Evolutionary conservation across 1,140 invertebrate species (phyloP).

Genomic region (Mizuhopecten yessoensis): DNA sequence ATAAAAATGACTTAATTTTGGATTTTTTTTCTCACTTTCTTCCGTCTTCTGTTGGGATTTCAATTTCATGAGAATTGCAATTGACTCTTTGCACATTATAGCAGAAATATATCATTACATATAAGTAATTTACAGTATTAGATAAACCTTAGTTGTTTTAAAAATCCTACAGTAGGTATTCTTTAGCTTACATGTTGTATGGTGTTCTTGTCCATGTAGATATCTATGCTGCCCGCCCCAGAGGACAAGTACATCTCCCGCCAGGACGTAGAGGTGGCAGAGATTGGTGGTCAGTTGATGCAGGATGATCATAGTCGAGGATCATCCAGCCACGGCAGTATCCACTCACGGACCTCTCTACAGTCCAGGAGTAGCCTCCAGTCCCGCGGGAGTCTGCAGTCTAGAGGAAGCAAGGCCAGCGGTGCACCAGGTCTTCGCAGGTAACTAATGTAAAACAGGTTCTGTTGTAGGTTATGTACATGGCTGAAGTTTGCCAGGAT

Average conservation of each 20-base stretch:
- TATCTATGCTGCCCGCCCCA: slow-evolving; percentile 63
- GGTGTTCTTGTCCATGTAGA: slow-evolving; percentile 49
- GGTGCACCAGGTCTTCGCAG: not conserved
- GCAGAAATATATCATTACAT: no score
- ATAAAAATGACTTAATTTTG: no score
- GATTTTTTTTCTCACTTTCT: no score
- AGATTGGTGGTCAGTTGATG: slow-evolving; percentile 48
- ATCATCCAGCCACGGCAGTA: not conserved
- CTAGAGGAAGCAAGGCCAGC: not conserved
- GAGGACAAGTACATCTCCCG: slow-evolving; percentile 59
- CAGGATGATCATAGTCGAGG: slow-evolving; percentile 3
- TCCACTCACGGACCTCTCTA: not conserved
- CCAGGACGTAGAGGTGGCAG: slow-evolving; percentile 54
- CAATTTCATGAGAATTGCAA: no score
- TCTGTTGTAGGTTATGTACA: no score
- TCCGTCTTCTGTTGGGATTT: no score
- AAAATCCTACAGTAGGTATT: no score
- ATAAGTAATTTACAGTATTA: no score
- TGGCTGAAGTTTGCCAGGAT: no score
- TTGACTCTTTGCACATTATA: no score
- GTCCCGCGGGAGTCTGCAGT: not conserved
- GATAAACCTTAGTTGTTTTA: no score
- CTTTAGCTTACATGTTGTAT: not conserved
- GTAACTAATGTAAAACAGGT: no score
- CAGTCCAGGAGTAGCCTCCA: not conserved